These are phyloP conservation scores for Campoletis sonorensis DNA, from an alignment of 1,140 invertebrate species.

Conservation along the genomic window DNA sequence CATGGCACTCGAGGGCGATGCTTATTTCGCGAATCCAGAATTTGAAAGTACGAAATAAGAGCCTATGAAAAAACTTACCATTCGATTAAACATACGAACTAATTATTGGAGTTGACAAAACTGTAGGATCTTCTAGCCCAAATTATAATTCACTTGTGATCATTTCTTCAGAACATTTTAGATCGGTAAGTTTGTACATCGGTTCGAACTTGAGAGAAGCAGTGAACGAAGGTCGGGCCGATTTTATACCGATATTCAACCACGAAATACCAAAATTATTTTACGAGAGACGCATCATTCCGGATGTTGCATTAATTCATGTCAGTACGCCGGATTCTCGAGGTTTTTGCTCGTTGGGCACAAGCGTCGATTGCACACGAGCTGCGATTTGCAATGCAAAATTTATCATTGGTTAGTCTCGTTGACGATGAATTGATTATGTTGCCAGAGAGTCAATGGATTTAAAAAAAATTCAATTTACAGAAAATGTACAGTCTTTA, in stretches of 20 bases:
- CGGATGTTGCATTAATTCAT: constrained; percentile 91
- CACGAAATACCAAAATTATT: constrained; percentile 93
- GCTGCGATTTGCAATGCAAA: constrained; percentile 90
- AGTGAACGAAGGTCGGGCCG: constrained; percentile 90
- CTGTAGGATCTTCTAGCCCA: no score
- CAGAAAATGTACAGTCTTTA: no score
- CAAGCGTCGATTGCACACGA: constrained; percentile 92
- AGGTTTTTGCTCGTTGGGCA: constrained; percentile 93
- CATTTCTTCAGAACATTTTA: constrained; percentile 79
- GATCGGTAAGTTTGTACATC: constrained; percentile 92
- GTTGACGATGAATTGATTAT: no score
- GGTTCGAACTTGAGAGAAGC: constrained; percentile 90
- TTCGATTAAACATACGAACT: no score
- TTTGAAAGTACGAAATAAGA: constrained; percentile 75
- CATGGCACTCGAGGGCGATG: constrained; percentile 93
- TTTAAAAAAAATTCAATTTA: no score
- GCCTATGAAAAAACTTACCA: no score
- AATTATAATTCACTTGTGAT: constrained; percentile 13
- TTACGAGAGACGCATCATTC: constrained; percentile 85
- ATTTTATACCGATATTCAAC: constrained; percentile 92
- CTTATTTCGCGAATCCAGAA: constrained; percentile 86
- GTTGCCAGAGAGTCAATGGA: no score
- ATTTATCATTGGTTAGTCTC: constrained; percentile 84
- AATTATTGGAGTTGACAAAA: no score
- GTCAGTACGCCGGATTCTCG: constrained; percentile 91